Conservation (phyloP, 2,797 vertebrate genomes). For the Pangasius larnaudii region DNA sequence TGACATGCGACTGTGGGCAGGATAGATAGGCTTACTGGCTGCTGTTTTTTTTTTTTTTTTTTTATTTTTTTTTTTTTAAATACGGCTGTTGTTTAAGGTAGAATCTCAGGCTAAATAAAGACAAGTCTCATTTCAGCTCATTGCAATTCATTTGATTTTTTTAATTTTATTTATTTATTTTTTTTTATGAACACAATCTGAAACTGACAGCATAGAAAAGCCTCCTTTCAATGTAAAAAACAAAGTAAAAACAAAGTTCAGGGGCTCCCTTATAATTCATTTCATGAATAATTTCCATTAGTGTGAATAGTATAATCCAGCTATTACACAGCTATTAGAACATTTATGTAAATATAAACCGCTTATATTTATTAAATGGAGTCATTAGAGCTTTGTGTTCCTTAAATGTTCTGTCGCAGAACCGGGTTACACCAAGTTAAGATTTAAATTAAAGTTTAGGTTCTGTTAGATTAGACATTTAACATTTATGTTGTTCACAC, state of each 20-base stretch:
- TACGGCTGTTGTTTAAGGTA: not conserved
- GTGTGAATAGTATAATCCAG: no score
- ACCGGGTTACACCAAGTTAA: not conserved
- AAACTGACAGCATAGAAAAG: not conserved
- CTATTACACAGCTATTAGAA: not conserved
- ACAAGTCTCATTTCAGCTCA: not conserved
- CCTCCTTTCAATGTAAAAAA: not conserved
- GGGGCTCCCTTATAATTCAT: not conserved
- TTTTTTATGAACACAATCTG: not conserved
- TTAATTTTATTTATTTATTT: no score
- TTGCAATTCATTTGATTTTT: not conserved
- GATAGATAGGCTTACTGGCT: constrained; percentile 21
- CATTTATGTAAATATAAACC: not conserved
- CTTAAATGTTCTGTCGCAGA: not conserved
- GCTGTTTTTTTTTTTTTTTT: not conserved
- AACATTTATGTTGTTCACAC: not conserved
- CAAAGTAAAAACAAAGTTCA: not conserved
- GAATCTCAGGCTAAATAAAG: constrained; percentile 13
- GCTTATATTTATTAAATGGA: not conserved
- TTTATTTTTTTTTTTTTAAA: not conserved
- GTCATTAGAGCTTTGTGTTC: not conserved
- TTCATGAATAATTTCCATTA: not conserved
- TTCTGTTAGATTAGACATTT: not conserved
- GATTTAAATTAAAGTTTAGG: not conserved
- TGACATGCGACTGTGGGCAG: constrained; percentile 26